Conservation (phyloP, 2,113 vertebrate species). For the Megaleporinus macrocephalus region DNA sequence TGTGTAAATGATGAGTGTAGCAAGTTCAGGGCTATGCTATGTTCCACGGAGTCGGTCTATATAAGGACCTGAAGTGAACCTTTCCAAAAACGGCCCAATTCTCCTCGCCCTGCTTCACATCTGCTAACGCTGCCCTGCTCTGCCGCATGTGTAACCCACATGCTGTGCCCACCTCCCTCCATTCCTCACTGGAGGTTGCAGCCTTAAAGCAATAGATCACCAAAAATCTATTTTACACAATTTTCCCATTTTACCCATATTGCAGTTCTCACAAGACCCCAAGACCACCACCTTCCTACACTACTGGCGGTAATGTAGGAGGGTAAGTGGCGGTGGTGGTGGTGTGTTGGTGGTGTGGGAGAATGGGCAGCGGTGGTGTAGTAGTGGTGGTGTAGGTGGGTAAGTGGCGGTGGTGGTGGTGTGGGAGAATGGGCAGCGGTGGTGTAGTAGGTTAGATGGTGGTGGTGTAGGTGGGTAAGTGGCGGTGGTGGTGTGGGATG, state of each 20-base stretch:
- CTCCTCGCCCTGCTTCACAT: slow-evolving; percentile 18
- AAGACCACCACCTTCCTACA: no score
- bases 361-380: no score
- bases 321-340: no score
- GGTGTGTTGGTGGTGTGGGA: no score
- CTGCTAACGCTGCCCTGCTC: slow-evolving; percentile 7
- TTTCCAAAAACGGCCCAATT: slow-evolving; percentile 40
- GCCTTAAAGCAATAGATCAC: slow-evolving; percentile 54
- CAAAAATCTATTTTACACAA: not conserved
- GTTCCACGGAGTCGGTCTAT: slow-evolving; percentile 60
- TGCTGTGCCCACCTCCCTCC: slow-evolving; percentile 51
- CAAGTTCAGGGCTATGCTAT: not conserved
- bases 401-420: no score
- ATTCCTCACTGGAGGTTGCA: slow-evolving; percentile 50
- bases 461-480: no score
- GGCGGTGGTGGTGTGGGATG: no score
- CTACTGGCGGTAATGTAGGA: no score
- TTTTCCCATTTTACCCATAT: not conserved
- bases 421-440: no score
- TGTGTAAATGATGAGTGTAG: slow-evolving; percentile 27
- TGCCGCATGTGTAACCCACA: slow-evolving; percentile 74
- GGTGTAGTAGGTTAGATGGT: no score
- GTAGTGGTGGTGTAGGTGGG: no score
- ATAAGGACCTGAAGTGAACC: slow-evolving; percentile 68
- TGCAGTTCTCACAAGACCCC: no score